Conservation (phyloP, 2,888 invertebrate genomes). For the Cheilosia soror region DNA sequence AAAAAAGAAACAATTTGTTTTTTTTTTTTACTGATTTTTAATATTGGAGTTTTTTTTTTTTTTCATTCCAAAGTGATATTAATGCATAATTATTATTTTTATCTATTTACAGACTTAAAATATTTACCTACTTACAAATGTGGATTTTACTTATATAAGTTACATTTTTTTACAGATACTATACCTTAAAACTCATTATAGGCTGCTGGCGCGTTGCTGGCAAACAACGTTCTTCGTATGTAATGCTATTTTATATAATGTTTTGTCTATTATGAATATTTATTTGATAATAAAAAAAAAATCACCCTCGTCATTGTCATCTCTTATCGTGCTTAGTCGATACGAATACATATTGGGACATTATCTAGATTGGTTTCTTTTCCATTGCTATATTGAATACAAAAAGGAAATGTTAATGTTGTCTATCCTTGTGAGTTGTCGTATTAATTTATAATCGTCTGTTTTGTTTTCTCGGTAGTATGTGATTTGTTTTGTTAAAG, state of each 20-base stretch:
- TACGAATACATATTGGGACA: neutral
- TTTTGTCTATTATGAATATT: constrained; percentile 3
- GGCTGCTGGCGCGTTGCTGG: constrained; percentile 12
- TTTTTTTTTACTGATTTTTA: constrained; percentile 19
- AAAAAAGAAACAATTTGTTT: constrained; percentile 17
- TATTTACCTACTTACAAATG: constrained; percentile 65
- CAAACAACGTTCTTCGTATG: constrained; percentile 3
- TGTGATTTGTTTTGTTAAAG: constrained; percentile 23
- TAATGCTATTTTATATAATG: neutral
- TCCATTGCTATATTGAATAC: constrained; percentile 25
- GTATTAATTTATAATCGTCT: neutral
- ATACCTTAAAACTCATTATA: constrained; percentile 26
- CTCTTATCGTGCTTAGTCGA: neutral
- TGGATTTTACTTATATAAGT: constrained; percentile 61
- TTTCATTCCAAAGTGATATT: constrained; percentile 29
- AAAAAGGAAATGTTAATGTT: constrained; percentile 49
- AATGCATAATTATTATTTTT: neutral
- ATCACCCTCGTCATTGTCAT: constrained; percentile 6
- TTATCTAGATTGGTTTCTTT: constrained; percentile 1
- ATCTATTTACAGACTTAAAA: constrained; percentile 69
- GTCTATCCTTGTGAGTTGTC: neutral
- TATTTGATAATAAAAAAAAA: constrained; percentile 8
- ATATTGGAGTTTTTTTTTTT: constrained; percentile 14
- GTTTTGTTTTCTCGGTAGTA: neutral
- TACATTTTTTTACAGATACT: constrained; percentile 43